Base-by-base conservation (phyloP, 2,113 vertebrate genomes). In the Cnemophilus loriae region DNA sequence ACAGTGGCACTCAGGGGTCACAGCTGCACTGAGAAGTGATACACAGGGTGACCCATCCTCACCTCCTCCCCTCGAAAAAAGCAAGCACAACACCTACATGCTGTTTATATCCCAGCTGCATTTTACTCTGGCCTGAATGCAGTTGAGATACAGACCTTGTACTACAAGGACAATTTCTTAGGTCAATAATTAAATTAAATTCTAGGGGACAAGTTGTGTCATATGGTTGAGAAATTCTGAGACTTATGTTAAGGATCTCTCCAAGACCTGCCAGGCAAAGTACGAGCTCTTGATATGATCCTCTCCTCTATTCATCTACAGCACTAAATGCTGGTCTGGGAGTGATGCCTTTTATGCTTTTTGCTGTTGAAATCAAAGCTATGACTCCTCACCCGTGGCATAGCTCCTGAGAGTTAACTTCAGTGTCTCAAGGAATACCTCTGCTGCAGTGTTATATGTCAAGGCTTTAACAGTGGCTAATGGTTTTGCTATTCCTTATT, bases 401-500 rank as follows among this genome's bases (percentile, higher is more conserved):
- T 21, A 47, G 37, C 13, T 83, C 63, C 59, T 73, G 74, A 73
- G 67, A 73, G 21, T 57, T 83, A 73, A 67, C 39, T 53, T 20
- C 2, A 1, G 24, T 73, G 27, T 71, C 42, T 80, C 39, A 84
- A 77, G 60, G 59, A 95, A 63, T 64, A 70, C 24, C 39, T 88
- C 39, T 59, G 47, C 61, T 82, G 44, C 71, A 92, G 73, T 35
- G 24, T 61, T 76, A 24, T 30, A 33, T 46, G 24, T 64, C 90
- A 78, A 1, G 0, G 16, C 12, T 70, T 75, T 37, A 94, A 68
- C 52, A 44, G 44, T 39, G 44, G 47, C 44, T 96, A 95, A 95
- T 93, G 85, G 64, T 41, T 94, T 92, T 78, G 47, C 71, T 94
- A 90, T 92, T 95, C 86, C 85, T 86, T 91, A 52, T 86, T 94